Base-by-base conservation (phyloP, 2,113 vertebrate genomes). In the Zosterops japonicus region DNA sequence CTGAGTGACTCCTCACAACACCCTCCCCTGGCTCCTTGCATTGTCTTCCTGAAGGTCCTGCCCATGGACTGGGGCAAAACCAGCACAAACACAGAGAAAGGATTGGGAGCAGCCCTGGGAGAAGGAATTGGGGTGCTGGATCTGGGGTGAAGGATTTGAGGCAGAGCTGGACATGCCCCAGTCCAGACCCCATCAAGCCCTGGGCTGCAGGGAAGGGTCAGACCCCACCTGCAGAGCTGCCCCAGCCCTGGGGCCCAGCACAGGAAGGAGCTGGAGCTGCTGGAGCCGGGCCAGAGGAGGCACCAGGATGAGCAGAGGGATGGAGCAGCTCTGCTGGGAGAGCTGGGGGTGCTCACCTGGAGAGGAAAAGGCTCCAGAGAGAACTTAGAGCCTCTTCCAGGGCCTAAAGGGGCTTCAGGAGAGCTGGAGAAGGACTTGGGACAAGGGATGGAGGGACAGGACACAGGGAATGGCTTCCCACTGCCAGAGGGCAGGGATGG, bases 401-500 rank as follows among this genome's bases (percentile, higher is more conserved):
- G 0, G 50, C 42, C 68, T 74, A 8, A 59, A 89, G 36, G 22
- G 31, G 12, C 2, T 65, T 44, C 59, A 57, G 8, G 68, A 80
- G 42, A 89, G 27, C 44, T 81, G 86, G 49, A 57, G 42, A 57
- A 23, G 27, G 14, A 36, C 17, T 72, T 0, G 4, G 29, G 5
- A 72, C 31, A 72, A 36, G 50, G 50, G 14, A 9, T 42, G 57
- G 57, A 87, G 10, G 7, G 14, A 27, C 50, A 64, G 35, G 11
- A 64, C 21, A 64, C 36, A 7, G 21, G 35, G 18, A 81, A 57
- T 13, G 27, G 35, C 14, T 64, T 12, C 35, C 12, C 42, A 35
- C 3, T 88, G 42, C 7, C 67, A 72, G 6, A 50, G 35, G 13
- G 2, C 24, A 87, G 47, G 11, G 25, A 0, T 19, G 0, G 50